Conservation (phyloP, 2,113 vertebrate genomes). For the Eleginops maclovinus region DNA sequence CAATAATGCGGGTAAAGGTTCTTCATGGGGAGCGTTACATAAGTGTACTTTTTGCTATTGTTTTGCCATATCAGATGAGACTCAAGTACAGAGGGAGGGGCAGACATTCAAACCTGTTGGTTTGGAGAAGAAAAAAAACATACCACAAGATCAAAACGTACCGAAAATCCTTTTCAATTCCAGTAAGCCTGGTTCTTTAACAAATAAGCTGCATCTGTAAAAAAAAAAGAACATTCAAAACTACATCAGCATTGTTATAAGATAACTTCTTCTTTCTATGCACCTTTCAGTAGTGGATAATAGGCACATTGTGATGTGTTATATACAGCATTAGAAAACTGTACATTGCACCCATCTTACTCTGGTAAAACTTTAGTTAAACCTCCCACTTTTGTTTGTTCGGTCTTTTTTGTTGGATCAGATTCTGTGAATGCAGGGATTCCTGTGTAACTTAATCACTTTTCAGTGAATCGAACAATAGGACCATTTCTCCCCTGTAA, state of each 20-base stretch:
- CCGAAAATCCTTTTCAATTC: not conserved
- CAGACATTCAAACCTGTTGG: not conserved
- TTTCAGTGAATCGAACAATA: not conserved
- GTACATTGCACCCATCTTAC: too few species aligned
- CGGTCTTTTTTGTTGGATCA: slow-evolving; percentile 1
- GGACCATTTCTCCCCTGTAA: not conserved
- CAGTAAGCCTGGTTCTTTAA: not conserved
- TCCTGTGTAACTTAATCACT: slow-evolving; percentile 39
- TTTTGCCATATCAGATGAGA: not conserved
- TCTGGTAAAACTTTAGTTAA: not conserved
- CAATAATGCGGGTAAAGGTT: not conserved
- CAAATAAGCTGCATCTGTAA: not conserved
- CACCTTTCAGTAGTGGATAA: not conserved
- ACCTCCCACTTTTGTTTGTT: slow-evolving; percentile 10
- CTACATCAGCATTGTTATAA: not conserved
- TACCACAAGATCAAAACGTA: too few species aligned
- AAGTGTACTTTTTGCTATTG: not conserved
- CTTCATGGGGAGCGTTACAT: not conserved
- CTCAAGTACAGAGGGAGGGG: not conserved
- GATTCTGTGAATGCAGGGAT: slow-evolving; percentile 13
- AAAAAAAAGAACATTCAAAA: not conserved
- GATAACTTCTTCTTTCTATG: not conserved
- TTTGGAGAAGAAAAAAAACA: not conserved
- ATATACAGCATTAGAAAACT: not conserved
- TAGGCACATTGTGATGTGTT: not conserved